Evolutionary conservation across 2,888 invertebrate genomes (phyloP).

Genomic region (Cerceris ruficornis): DNA sequence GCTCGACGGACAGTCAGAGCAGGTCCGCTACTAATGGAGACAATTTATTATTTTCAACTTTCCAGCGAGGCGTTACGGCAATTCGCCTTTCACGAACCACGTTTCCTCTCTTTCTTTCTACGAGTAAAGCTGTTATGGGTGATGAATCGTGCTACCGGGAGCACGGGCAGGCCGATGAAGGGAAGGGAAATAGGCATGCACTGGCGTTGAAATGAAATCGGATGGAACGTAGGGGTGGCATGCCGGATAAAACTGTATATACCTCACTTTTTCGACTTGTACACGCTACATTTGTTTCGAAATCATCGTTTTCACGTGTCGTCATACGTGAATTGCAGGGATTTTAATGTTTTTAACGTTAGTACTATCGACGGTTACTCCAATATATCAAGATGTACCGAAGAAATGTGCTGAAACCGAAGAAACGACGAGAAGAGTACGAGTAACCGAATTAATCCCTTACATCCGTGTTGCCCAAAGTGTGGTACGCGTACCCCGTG

Average conservation of each 20-base stretch:
- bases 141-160: constrained; percentile 58
- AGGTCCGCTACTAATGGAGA: constrained; percentile 62
- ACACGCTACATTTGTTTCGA: background rate
- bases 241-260: background rate
- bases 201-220: constrained; percentile 53
- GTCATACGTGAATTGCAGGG: background rate
- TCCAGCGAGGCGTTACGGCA: constrained; percentile 63
- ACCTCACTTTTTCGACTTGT: background rate
- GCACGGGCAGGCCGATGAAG: background rate
- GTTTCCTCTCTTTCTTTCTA: constrained; percentile 34
- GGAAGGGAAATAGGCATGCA: constrained; percentile 27
- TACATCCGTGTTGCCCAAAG: too few relatives aligned
- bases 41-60: constrained; percentile 76
- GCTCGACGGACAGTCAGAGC: constrained; percentile 39
- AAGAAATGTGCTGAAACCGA: too few relatives aligned
- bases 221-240: constrained; percentile 6
- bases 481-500: too few relatives aligned
- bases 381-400: too few relatives aligned
- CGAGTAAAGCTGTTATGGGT: constrained; percentile 57
- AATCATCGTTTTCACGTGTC: background rate
- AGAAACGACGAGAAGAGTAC: too few relatives aligned
- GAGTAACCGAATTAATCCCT: too few relatives aligned
- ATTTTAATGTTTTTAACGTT: too few relatives aligned
- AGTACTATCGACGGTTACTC: too few relatives aligned
- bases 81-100: constrained; percentile 60